A percentile compares a stretch with the other conserved stretches of the same genome.
phyloP scores from a whole-genome alignment of 2,888 invertebrate species.

The Polietes domitor region DNA sequence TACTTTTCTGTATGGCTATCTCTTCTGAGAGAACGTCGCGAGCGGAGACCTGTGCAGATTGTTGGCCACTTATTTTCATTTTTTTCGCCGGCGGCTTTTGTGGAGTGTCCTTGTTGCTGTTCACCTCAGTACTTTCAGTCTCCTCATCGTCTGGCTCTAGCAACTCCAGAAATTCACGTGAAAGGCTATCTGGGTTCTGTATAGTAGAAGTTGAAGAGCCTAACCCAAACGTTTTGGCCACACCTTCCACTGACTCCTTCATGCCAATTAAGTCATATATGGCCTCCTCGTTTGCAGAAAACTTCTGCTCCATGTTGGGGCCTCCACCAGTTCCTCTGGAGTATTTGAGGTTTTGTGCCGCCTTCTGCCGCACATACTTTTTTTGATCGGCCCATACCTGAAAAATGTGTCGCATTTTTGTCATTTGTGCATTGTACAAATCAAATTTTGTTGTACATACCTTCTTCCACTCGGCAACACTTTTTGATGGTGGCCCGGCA shows the following conservation, averaged over 20 bases:
- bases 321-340: constrained; percentile 16
- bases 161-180: constrained; percentile 5
- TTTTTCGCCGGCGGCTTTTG: constrained; percentile 2
- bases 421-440: not conserved
- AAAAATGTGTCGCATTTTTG: not conserved
- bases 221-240: constrained; percentile 10
- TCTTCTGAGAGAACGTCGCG: constrained; percentile 29
- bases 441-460: no score
- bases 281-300: constrained; percentile 24
- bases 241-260: no score
- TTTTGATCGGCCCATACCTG: constrained; percentile 22
- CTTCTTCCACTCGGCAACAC: constrained; percentile 33
- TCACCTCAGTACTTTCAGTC: no score
- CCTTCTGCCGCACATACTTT: not conserved
- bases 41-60: constrained; percentile 16
- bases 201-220: constrained; percentile 14
- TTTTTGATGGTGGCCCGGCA: constrained; percentile 28
- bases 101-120: no score
- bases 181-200: not conserved
- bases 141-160: not conserved
- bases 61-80: constrained; percentile 18
- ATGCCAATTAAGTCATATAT: constrained; percentile 23
- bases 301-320: constrained; percentile 20
- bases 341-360: not conserved
- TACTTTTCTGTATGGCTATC: constrained; percentile 37